Evolutionary conservation across 2,113 vertebrate genomes (phyloP), one percentile per base, ranked within the genome.

Genomic region (Leptosomus discolor): DNA sequence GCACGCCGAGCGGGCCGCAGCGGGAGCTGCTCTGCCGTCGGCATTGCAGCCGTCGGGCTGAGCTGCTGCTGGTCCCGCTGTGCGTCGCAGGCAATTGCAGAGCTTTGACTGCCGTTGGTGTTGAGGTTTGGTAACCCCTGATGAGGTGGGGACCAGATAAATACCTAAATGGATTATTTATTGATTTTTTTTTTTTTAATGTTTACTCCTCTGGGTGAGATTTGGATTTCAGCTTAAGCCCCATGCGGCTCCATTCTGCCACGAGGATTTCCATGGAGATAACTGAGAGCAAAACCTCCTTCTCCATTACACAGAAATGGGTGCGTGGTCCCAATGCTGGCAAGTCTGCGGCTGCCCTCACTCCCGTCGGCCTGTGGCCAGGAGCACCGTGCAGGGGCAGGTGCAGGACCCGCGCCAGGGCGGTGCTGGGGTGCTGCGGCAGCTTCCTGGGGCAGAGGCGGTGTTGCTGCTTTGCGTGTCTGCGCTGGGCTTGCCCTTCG

Each of bases 1-100:
- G 14, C 11, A 8, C 6, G 8, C 21, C 12, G 3, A 9, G 36
- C 8, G 5, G 65, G 43, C 27, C 0, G 0, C 50, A 16, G 43
- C 4, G 23, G 11, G 21, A 64, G 50, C 32, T 3, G 41, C 41
- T 39, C 30, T 5, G 29, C 45, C 3, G 3, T 58, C 2, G 8
- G 29, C 23, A 1, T 29, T 32, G 8, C 15, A 34, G 75, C 58
- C 13, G 7, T 46, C 0, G 15, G 14, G 23, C 65, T 43, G 67
- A 22, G 23, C 39, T 32, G n/a, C 21, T 14, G 71, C 46, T 4
- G 1, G 13, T 48, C 60, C 67, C 0, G 3, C 65, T 19, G n/a
- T n/a, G n/a, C n/a, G n/a, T n/a, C n/a, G 7, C 43, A 50, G 61
- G 61, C 26, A 17, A 3, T 13, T 12, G n/a, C 77, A 16, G 39